Evolutionary conservation across 2,888 invertebrate genomes (phyloP).

Genomic region (Nomada fucata): DNA sequence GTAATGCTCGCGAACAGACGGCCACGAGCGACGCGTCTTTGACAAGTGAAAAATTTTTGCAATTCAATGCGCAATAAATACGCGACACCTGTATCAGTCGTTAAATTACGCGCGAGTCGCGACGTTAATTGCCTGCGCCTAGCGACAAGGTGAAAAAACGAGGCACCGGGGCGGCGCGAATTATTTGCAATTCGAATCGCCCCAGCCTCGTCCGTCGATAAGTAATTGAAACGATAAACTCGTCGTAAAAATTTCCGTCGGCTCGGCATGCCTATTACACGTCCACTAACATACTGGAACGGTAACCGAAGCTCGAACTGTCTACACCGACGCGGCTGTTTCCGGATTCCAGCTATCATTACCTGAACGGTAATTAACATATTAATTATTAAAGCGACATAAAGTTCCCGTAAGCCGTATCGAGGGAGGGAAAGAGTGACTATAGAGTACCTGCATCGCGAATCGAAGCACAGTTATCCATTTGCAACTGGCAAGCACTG

Average conservation of each 20-base stretch:
- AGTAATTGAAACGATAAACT: not conserved
- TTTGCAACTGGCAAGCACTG: too few species aligned
- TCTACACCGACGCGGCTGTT: too few species aligned
- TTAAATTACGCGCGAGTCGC: not conserved
- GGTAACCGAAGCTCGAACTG: not conserved
- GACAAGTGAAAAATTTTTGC: not conserved
- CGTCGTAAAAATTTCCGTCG: not conserved
- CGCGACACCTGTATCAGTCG: not conserved
- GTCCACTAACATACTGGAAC: too few species aligned
- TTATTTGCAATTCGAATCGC: slow-evolving; percentile 14
- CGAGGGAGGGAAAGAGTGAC: not conserved
- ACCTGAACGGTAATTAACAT: slow-evolving; percentile 3
- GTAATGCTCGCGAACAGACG: too few species aligned
- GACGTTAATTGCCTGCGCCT: not conserved
- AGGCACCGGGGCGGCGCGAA: not conserved
- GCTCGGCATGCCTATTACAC: too few species aligned
- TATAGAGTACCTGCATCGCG: not conserved
- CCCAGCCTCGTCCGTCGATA: not conserved
- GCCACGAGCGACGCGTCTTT: not conserved
- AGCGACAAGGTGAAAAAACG: not conserved
- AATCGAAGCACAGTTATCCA: too few species aligned
- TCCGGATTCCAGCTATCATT: not conserved
- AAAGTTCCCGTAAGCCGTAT: not conserved
- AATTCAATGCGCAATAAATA: not conserved
- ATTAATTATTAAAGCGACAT: not conserved